Evolutionary conservation across 2,113 vertebrate species (phyloP), one percentile per base, ranked within the genome.

Genomic region (Salvelinus alpinus): DNA sequence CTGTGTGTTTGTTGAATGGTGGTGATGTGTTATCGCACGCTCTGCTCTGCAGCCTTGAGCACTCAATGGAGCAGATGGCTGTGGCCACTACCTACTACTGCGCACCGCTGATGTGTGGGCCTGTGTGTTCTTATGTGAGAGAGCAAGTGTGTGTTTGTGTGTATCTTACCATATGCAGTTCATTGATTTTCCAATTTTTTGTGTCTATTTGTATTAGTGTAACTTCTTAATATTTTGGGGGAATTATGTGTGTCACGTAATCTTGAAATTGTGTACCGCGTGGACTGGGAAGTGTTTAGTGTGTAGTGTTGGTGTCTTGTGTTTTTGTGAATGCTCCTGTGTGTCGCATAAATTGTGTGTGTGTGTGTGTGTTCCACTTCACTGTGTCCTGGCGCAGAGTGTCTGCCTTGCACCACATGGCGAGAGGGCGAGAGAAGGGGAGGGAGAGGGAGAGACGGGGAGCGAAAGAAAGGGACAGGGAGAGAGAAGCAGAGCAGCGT

Each of bases 11-110:
- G 73, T 78, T 88, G 89, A 91, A 87, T 89, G 87, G 71, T 66
- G 78, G 87, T 89, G 88, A 90, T 91, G 83, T 86, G 75, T 77
- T 84, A 78, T 74, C 38, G 81, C 73, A 81, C 54, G 72, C 82
- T 83, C 78, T 81, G 84, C 72, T 86, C 78, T 60, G 80, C 75
- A 80, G 78, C 81, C 79, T 87, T 77, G 79, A 81, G 86, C 34
- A 31, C 68, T 89, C 86, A 90, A 88, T 89, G 86, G 82, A 89
- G 83, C 89, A 90, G 90, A 91, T 89, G 89, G 70, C 24, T 16
- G 13, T 8, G 20, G 44, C 68, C 44, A 20, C 68, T 48, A 20
- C 38, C 68, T 70, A 24, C 38, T 48, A 48, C 44, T 38, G 38
- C 22, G 20, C n/a, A 22, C 68, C 54, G 70, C 8, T 6, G 2